A percentile compares a stretch with the other conserved stretches of the same genome.
Evolutionary conservation across 2,113 vertebrate species (phyloP).

Genomic region (Crotalus viridis): DNA sequence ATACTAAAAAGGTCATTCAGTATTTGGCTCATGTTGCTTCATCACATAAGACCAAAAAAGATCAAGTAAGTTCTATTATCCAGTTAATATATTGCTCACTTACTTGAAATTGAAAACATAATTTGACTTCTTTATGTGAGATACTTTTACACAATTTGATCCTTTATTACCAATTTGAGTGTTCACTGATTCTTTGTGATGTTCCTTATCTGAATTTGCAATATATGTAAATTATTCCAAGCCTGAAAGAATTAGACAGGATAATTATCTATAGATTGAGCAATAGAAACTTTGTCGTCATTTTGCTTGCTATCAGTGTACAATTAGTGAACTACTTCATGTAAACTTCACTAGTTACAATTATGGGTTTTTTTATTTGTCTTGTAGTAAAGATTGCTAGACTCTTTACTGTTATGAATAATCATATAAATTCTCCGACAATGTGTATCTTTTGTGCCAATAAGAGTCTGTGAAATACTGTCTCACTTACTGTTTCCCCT

Average conservation of each 20-base stretch:
- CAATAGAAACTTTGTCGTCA: background rate
- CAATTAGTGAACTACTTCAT: slow-evolving; percentile 8
- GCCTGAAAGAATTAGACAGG: background rate
- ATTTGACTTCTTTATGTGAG: background rate
- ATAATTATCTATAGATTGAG: background rate
- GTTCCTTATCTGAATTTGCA: background rate
- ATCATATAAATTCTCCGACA: background rate
- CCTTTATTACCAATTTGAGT: background rate
- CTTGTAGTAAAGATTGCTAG: background rate
- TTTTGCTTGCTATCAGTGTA: background rate
- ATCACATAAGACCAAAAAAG: slow-evolving; percentile 97
- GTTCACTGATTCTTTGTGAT: background rate
- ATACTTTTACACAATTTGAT: background rate
- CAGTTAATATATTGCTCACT: background rate
- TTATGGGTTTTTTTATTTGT: background rate
- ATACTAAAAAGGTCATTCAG: slow-evolving; percentile 99
- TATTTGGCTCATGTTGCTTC: slow-evolving; percentile 96
- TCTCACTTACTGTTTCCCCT: slow-evolving; percentile 72
- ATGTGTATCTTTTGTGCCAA: background rate
- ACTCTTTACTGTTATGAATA: background rate
- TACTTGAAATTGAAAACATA: background rate
- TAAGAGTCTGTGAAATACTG: slow-evolving; percentile 9
- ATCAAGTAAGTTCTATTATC: slow-evolving; percentile 81
- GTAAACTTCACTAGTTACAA: background rate
- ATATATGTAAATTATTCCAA: background rate